phyloP scores from a whole-genome alignment of 64 coral and sea anemone species.

The Porites lutea region DNA sequence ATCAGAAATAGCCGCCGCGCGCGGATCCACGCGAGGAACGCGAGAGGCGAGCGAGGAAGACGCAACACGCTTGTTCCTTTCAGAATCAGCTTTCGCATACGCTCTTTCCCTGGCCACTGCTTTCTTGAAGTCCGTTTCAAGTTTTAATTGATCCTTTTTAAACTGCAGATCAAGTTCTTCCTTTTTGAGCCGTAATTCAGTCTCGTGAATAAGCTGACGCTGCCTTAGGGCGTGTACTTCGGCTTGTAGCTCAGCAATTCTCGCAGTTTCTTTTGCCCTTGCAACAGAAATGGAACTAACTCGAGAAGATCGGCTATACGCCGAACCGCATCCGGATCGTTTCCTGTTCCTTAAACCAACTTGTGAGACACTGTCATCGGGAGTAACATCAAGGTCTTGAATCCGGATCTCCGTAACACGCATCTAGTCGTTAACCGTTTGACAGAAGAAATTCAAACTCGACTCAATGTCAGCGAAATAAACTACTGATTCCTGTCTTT shows the following conservation, averaged over 20 bases:
- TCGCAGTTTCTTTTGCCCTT: too few relatives aligned
- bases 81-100: not conserved
- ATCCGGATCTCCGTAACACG: not conserved
- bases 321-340: not conserved
- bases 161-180: not conserved
- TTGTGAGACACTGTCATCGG: too few relatives aligned
- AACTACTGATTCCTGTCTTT: not conserved
- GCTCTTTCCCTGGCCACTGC: not conserved
- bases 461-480: constrained; percentile 4
- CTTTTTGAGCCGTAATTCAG: not conserved
- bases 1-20: not conserved
- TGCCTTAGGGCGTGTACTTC: not conserved
- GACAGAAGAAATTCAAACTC: not conserved
- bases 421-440: constrained; percentile 21
- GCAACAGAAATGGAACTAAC: too few relatives aligned
- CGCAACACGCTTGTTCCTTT: not conserved
- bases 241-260: not conserved
- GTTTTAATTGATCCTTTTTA: not conserved
- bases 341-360: not conserved
- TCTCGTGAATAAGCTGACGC: not conserved
- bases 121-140: not conserved
- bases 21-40: too few relatives aligned
- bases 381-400: too few relatives aligned
- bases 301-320: not conserved
- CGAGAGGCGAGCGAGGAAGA: too few relatives aligned